A percentile compares a stretch with the other conserved stretches of the same genome.
Evolutionary conservation across 2,113 vertebrate genomes (phyloP).

Genomic region (Apodemus sylvaticus): DNA sequence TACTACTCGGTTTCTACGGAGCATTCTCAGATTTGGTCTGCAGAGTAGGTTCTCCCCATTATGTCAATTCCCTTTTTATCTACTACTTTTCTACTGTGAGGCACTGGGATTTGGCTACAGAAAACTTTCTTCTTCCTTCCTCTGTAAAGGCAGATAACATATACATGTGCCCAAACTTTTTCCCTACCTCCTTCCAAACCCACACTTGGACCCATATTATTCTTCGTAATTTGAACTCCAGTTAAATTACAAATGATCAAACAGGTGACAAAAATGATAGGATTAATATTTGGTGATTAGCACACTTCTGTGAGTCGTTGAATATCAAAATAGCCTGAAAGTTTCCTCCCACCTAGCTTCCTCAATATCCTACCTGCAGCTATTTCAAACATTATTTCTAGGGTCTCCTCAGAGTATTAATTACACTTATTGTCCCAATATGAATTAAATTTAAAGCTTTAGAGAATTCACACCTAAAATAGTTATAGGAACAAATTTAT

Average conservation of each 20-base stretch:
- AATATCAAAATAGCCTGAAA: not conserved
- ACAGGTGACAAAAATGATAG: not conserved
- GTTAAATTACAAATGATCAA: not conserved
- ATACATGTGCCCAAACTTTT: not conserved
- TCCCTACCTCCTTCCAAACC: not conserved
- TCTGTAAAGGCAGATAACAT: not conserved
- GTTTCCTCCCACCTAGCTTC: not conserved
- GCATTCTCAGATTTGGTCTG: not conserved
- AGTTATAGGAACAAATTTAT: not conserved
- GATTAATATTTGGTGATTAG: not conserved
- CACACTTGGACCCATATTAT: not conserved
- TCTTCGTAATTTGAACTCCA: not conserved
- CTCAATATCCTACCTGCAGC: not conserved
- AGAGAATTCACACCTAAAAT: not conserved
- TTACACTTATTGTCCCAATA: not conserved
- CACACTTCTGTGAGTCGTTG: not conserved
- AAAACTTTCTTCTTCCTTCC: not conserved
- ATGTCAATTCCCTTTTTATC: not conserved
- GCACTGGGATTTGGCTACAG: not conserved
- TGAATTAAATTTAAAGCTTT: conserved; percentile 16
- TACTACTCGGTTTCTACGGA: not conserved
- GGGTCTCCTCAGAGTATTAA: not conserved
- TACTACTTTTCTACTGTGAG: not conserved
- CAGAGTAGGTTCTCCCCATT: not conserved
- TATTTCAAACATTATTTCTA: not conserved